A percentile compares a stretch with the other conserved stretches of the same genome.
These are phyloP conservation scores for Pterobdella sp. DNA, from an alignment of 2,888 invertebrate species.

Conservation along the genomic window DNA sequence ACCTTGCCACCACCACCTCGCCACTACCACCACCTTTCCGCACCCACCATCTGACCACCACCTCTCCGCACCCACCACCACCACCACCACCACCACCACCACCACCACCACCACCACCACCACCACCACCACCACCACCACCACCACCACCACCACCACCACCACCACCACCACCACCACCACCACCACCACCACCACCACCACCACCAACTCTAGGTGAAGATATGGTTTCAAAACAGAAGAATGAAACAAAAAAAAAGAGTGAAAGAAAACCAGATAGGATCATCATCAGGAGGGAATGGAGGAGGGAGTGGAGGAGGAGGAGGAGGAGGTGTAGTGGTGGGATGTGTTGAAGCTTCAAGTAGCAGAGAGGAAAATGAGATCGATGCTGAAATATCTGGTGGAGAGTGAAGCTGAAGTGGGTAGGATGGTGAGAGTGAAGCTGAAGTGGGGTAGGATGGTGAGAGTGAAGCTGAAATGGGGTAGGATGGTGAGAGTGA, in stretches of 20 bases:
- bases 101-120: constrained; percentile 12
- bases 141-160: neutral
- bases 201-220: constrained; percentile 23
- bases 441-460: neutral
- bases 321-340: constrained; percentile 6
- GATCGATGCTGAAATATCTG: neutral
- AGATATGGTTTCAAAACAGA: constrained; percentile 27
- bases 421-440: neutral
- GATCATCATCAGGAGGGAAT: neutral
- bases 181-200: constrained; percentile 13
- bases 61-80: neutral
- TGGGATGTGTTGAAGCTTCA: neutral
- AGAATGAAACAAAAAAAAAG: constrained; percentile 28
- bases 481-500: neutral
- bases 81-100: neutral
- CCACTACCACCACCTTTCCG: neutral
- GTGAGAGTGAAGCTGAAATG: neutral
- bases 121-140: neutral
- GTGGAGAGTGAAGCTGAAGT: neutral
- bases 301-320: neutral
- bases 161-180: neutral
- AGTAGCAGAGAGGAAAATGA: constrained; percentile 2
- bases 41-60: constrained; percentile 6
- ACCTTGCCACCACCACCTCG: neutral
- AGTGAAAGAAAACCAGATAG: constrained; percentile 10